Evolutionary conservation across 2,797 vertebrate species (phyloP).

Genomic region (Gambusia yucatana): DNA sequence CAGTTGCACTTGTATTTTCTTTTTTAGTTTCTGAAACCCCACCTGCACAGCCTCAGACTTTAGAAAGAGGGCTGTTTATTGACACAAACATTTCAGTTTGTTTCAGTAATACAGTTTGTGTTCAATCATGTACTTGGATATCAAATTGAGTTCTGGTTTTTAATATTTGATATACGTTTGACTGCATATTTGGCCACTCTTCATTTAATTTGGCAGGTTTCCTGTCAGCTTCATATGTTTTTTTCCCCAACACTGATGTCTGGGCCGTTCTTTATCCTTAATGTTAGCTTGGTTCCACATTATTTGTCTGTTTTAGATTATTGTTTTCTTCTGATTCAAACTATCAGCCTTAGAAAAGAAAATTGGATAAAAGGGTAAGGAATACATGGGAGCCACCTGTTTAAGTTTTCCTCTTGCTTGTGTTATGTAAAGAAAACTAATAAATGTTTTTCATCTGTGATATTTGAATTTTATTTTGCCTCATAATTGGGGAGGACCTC

Average conservation of each 20-base stretch:
- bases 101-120: neutral
- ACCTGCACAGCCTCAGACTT: neutral
- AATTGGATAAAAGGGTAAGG: neutral
- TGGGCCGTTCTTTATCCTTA: neutral
- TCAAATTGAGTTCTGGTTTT: neutral
- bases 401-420: neutral
- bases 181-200: neutral
- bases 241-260: neutral
- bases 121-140: neutral
- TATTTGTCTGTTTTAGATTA: neutral
- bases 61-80: neutral
- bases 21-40: neutral
- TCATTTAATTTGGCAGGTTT: neutral
- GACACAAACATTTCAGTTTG: neutral
- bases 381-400: neutral
- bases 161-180: neutral
- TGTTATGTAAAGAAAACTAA: neutral
- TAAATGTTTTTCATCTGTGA: neutral
- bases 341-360: neutral
- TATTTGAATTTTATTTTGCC: neutral
- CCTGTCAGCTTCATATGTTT: neutral
- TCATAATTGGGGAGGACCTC: neutral
- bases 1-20: neutral
- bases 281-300: neutral
- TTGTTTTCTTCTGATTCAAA: neutral